phyloP scores from a whole-genome alignment of 2,888 invertebrate species.

The Limnephilus rhombicus region DNA sequence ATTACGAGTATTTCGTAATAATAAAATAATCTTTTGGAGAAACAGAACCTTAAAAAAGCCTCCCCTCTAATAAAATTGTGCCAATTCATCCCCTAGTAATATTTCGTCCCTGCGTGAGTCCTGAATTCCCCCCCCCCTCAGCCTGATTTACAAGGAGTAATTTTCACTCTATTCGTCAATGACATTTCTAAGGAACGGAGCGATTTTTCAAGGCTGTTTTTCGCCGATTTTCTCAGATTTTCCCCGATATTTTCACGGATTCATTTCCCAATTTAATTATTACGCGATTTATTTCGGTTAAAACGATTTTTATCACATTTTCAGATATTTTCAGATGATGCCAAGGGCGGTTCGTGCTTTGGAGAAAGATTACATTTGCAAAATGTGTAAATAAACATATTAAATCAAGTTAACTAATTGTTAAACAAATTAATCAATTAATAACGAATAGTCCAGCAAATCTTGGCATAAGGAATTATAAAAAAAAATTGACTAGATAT shows the following conservation, averaged over 20 bases:
- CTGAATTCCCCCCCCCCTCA: not conserved
- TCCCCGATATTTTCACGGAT: not conserved
- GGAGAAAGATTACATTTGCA: not conserved
- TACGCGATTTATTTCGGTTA: not conserved
- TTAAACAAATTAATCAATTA: no score
- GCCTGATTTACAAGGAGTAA: not conserved
- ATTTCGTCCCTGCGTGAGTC: not conserved
- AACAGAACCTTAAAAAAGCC: not conserved
- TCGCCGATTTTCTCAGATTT: not conserved
- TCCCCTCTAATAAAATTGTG: not conserved
- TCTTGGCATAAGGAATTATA: no score
- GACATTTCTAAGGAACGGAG: not conserved
- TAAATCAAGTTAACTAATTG: no score
- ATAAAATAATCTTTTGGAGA: no score
- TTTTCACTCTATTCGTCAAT: constrained; percentile 1
- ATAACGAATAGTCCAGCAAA: no score
- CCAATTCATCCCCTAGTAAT: not conserved
- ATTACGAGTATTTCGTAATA: no score
- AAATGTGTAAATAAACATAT: not conserved
- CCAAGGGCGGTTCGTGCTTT: not conserved
- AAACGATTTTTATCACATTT: not conserved
- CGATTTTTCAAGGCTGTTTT: not conserved
- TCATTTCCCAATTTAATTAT: not conserved
- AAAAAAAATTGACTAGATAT: no score
- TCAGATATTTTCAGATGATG: not conserved